Evolutionary conservation across 2,888 invertebrate genomes (phyloP), one percentile per base, ranked within the genome.

Genomic region (Xestoiulus laeticollis): DNA sequence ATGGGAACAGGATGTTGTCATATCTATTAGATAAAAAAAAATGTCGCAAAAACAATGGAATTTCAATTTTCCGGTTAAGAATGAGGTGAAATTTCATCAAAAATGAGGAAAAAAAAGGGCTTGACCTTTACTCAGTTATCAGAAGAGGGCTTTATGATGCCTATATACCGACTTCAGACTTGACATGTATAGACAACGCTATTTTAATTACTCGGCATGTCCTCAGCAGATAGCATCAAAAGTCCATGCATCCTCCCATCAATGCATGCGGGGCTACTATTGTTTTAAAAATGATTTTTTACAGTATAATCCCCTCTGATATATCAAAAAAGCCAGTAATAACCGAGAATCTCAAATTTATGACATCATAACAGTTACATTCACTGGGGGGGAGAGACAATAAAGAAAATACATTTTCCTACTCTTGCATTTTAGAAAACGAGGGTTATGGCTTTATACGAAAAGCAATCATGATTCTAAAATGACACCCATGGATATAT

Each of bases 351-450:
- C 78, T 78, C 78, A 78, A 78, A 78, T 78, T 78, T 78, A 78
- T 78, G 78, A 78, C 78, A 30, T 78, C 30, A 78, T 78, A 78
- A 78, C 78, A 78, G 78, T 78, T 78, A 78, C 78, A 78, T 32
- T 78, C 78, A 78, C 78, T 78, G 78, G 78, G 78, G 38, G 59
- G 78, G 78, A 78, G 78, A 78, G 78, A 78, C 78, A 78, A 78
- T 78, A 78, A 78, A 78, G 78, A 78, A 78, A 78, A 78, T 78
- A 78, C 78, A 78, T 78, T 78, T 78, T 78, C 78, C 78, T 78
- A 78, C 30, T 78, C 78, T 78, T 78, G 78, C 78, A 78, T 78
- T 78, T 78, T 78, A 78, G 78, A 78, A 78, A 78, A 78, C 78
- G 78, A 78, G 78, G 78, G 78, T 78, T 78, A 78, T 78, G 78